Evolutionary conservation across 1,140 invertebrate species (phyloP), one percentile per base, ranked within the genome.

Genomic region (Saxidomus purpurata): DNA sequence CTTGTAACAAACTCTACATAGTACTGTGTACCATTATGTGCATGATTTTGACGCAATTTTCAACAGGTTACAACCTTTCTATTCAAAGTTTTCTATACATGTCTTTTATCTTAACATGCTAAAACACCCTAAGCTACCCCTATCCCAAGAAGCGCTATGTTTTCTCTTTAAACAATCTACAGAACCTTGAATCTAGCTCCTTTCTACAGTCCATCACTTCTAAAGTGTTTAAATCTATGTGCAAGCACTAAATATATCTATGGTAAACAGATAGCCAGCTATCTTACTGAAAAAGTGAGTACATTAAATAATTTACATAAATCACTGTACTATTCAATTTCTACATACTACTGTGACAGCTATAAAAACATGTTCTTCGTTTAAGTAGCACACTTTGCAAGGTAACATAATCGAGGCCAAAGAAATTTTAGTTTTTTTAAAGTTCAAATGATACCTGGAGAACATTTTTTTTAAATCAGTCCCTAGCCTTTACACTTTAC

Each of bases 261-360:
- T 6, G 22, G 36, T 17, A 17, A 43, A 59, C 47, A 79, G 76
- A 55, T 79, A 79, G 76, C 76, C 76, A 79, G 76, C 76, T 79
- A 79, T 55, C 76, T 25, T n/a, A 9, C 31, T 76, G 22, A 49
- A 1, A 40, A 36, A 19, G 38, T 38, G 15, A 40, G 36, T 71
- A 71, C 8, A 40, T 40, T 8, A 15, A 15, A n/a, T n/a, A n/a
- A n/a, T n/a, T 38, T n/a, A 19, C 4, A 40, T 11, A 71, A 15
- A 36, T 22, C 67, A 22, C 9, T 36, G 34, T 19, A 71, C 34
- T 71, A 38, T 40, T 71, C 1, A 38, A 71, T 13, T 11, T 6
- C 38, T 1, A 71, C 17, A 40, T 13, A 19, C 34, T 67, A 34
- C 6, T 67, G 8, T 36, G 1, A 36, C 61, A 34, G 61, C 25